Percentiles rank a stretch among this genome's conserved stretches.
Conservation (phyloP, 2,888 invertebrate genomes). For the Omphaloscelis lunosa region DNA sequence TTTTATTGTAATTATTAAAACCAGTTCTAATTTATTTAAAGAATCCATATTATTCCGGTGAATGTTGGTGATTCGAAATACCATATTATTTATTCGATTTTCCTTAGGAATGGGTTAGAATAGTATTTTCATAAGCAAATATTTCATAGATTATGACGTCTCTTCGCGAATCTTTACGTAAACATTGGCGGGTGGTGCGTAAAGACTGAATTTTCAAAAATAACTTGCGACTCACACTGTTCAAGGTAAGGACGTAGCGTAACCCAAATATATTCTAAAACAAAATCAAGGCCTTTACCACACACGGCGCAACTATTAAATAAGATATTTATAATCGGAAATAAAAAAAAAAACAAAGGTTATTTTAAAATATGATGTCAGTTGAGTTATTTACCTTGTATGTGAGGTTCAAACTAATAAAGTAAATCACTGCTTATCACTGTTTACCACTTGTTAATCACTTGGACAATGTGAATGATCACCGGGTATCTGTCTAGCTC, state of each 20-base stretch:
- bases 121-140: not conserved
- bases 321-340: conserved; percentile 43
- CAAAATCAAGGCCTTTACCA: conserved; percentile 83
- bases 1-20: conserved; percentile 18
- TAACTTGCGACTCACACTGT: conserved; percentile 83
- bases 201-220: conserved; percentile 83
- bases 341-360: conserved; percentile 24
- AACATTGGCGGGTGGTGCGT: conserved; percentile 71
- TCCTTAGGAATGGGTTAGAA: not conserved
- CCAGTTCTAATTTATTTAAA: not conserved
- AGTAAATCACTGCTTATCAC: conserved; percentile 63
- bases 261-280: conserved; percentile 85
- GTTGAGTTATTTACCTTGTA: conserved; percentile 57
- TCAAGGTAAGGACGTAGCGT: conserved; percentile 88
- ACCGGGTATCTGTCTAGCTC: conserved; percentile 53
- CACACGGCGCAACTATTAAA: conserved; percentile 51
- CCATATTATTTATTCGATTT: not conserved
- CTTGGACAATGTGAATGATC: conserved; percentile 50
- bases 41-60: not conserved
- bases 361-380: conserved; percentile 43
- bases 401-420: conserved; percentile 43
- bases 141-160: conserved; percentile 42
- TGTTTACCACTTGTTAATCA: conserved; percentile 66
- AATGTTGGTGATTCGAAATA: conserved; percentile 5
- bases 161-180: conserved; percentile 67